Evolutionary conservation across 2,113 vertebrate genomes (phyloP).

Genomic region (Hypanus sabinus): DNA sequence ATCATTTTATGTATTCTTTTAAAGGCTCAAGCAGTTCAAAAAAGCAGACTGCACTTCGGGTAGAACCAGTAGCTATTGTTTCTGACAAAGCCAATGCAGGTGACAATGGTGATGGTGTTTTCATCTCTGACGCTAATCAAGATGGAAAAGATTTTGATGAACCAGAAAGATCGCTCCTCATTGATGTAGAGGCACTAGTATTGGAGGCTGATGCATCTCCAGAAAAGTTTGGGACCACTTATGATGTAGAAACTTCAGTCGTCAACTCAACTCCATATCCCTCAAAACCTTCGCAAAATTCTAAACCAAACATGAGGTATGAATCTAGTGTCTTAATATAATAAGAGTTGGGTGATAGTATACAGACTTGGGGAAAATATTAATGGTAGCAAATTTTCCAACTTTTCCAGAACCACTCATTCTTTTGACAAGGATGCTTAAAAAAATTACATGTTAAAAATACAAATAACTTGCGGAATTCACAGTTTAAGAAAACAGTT

Average conservation of each 20-base stretch:
- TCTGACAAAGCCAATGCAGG: not conserved
- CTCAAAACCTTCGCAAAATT: not conserved
- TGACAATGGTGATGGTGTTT: not conserved
- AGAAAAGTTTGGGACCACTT: not conserved
- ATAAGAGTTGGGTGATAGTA: not conserved
- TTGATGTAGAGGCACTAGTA: not conserved
- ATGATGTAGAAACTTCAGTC: conserved; percentile 11
- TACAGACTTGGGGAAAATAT: not conserved
- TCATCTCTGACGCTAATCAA: not conserved
- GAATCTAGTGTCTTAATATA: not conserved
- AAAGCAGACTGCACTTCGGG: not conserved
- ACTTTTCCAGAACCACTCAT: not conserved
- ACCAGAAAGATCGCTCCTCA: not conserved
- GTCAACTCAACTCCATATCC: not conserved
- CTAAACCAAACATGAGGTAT: conserved; percentile 29
- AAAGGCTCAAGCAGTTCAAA: conserved; percentile 17
- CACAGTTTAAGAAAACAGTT: not conserved
- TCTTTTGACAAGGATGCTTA: not conserved
- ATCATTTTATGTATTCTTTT: not conserved
- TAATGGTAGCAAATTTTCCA: not conserved
- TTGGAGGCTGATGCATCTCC: not conserved
- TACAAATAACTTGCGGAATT: not conserved
- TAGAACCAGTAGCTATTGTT: not conserved
- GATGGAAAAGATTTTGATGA: not conserved
- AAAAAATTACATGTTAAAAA: not conserved